Percentiles rank a stretch among this genome's conserved stretches.
These are phyloP conservation scores for Apocrypta bakeri DNA, from an alignment of 1,140 invertebrate genomes.

Conservation along the genomic window DNA sequence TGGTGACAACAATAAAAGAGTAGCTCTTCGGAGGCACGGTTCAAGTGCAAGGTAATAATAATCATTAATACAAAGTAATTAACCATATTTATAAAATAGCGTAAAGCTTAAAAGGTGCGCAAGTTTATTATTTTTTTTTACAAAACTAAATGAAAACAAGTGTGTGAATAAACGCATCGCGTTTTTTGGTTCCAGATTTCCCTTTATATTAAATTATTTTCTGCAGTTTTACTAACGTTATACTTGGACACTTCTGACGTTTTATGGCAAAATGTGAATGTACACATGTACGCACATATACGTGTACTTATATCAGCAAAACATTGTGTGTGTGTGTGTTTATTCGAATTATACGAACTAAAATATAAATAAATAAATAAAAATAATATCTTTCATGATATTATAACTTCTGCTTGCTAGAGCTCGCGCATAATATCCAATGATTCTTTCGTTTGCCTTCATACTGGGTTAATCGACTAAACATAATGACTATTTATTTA, in stretches of 20 bases:
- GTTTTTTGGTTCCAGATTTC: conserved; percentile 31
- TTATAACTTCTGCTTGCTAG: not conserved
- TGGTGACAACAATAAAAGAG: conserved; percentile 25
- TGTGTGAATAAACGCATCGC: not conserved
- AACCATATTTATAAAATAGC: conserved; percentile 11
- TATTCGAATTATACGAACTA: not conserved
- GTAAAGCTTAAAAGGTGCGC: conserved; percentile 18
- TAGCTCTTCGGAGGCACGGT: conserved; percentile 7
- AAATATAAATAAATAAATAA: not conserved
- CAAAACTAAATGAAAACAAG: not conserved
- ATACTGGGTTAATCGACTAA: conserved; percentile 29
- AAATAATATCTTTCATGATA: not conserved
- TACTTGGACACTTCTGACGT: conserved; percentile 30
- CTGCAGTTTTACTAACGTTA: conserved; percentile 2
- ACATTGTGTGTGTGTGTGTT: not conserved
- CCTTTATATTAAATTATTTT: conserved; percentile 20
- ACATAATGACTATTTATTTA: conserved; percentile 34
- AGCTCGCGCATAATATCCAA: not conserved
- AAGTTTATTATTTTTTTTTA: not conserved
- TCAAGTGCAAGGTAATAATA: conserved; percentile 20
- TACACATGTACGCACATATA: too few relatives aligned
- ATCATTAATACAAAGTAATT: conserved; percentile 26
- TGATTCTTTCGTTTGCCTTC: not conserved
- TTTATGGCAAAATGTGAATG: not conserved
- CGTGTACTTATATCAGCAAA: too few relatives aligned